A percentile compares a stretch with the other conserved stretches of the same genome.
Evolutionary conservation across 2,888 invertebrate species (phyloP).

Genomic region (Drosophila fungiperda): DNA sequence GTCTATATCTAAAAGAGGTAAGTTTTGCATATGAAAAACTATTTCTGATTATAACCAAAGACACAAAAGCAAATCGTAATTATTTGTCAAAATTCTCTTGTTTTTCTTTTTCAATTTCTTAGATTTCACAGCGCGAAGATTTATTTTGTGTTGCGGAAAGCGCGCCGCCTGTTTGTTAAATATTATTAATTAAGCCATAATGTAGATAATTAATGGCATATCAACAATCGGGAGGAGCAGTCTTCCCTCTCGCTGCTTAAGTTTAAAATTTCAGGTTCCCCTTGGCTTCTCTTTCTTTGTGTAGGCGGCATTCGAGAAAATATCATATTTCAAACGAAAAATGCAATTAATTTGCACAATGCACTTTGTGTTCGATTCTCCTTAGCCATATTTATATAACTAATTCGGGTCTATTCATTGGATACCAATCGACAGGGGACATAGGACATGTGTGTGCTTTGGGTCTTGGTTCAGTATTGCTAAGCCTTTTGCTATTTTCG

Average conservation of each 20-base stretch:
- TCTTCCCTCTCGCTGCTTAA: slow-evolving; percentile 15
- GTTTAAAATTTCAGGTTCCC: slow-evolving; percentile 59
- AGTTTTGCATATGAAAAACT: neutral
- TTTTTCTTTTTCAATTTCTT: neutral
- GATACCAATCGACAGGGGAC: slow-evolving; percentile 5
- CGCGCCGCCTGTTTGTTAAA: slow-evolving; percentile 68
- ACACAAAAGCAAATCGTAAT: neutral
- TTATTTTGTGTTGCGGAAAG: slow-evolving; percentile 31
- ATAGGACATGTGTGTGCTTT: slow-evolving; percentile 70
- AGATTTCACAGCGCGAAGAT: neutral
- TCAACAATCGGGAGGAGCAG: neutral
- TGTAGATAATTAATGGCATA: slow-evolving; percentile 26
- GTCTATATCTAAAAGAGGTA: neutral
- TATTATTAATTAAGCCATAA: slow-evolving; percentile 72
- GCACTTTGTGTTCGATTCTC: slow-evolving; percentile 31
- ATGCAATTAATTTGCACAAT: slow-evolving; percentile 76
- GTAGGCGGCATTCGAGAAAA: slow-evolving; percentile 49
- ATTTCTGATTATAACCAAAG: neutral
- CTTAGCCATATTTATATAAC: slow-evolving; percentile 44
- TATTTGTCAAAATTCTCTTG: neutral
- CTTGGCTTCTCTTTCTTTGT: slow-evolving; percentile 14
- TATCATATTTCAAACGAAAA: slow-evolving; percentile 64
- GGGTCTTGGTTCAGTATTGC: slow-evolving; percentile 11
- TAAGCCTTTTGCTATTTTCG: slow-evolving; percentile 77
- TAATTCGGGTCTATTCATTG: slow-evolving; percentile 57